Conservation (phyloP, 2,797 vertebrate genomes). For the Gymnoscopelus microlampas region DNA sequence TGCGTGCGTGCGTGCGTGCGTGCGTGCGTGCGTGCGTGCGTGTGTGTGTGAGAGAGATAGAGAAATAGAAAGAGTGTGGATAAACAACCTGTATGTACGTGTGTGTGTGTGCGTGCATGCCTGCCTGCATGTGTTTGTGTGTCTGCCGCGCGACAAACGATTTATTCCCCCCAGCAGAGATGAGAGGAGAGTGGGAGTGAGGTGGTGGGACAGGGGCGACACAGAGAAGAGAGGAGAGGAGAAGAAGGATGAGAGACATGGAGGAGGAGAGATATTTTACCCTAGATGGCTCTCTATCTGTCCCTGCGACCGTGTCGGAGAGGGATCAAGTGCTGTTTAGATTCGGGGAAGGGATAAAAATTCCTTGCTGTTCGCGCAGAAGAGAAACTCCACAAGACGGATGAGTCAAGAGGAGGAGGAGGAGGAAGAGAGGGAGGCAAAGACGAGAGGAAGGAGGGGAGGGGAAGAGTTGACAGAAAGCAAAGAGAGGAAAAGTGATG, state of each 20-base stretch:
- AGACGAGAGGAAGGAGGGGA: not conserved
- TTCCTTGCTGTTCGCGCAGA: slow-evolving; percentile 65
- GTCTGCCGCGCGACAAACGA: slow-evolving; percentile 30
- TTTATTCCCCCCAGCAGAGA: slow-evolving; percentile 68
- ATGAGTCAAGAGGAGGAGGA: slow-evolving; percentile 10
- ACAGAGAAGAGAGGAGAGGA: slow-evolving; percentile 12
- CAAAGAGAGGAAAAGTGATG: not conserved
- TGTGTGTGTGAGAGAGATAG: not conserved
- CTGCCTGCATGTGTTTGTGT: not conserved
- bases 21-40: too few relatives aligned
- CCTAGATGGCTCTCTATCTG: slow-evolving; percentile 73
- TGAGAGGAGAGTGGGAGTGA: slow-evolving; percentile 9
- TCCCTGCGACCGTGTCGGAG: slow-evolving; percentile 40
- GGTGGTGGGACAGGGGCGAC: not conserved
- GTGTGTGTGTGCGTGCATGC: not conserved
- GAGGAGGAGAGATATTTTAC: slow-evolving; percentile 67
- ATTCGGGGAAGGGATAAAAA: slow-evolving; percentile 84
- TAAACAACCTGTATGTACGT: slow-evolving; percentile 3
- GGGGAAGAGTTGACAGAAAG: not conserved
- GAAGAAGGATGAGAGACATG: slow-evolving; percentile 1
- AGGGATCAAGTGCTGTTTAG: slow-evolving; percentile 78
- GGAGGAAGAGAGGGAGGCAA: not conserved
- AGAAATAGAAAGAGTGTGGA: too few relatives aligned
- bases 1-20: too few relatives aligned
- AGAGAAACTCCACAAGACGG: slow-evolving; percentile 30